Conservation (phyloP, 1,140 invertebrate genomes). For the Phthorimaea operculella region DNA sequence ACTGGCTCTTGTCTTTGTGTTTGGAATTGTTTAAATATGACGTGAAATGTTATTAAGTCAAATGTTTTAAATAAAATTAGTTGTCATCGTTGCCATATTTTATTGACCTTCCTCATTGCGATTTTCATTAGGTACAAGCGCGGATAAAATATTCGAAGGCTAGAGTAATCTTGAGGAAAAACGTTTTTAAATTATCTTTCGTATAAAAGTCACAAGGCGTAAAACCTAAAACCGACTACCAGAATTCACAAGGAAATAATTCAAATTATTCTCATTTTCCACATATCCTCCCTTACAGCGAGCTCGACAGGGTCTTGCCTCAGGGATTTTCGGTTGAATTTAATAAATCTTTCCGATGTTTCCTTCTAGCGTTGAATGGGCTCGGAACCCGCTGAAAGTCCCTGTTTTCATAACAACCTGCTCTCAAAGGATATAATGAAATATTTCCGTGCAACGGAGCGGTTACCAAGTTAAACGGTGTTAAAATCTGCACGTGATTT, state of each 20-base stretch:
- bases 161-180: too few relatives aligned
- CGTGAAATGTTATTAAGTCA: too few relatives aligned
- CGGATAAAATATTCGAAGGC: too few relatives aligned
- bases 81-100: too few relatives aligned
- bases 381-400: conserved; percentile 9
- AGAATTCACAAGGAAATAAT: not conserved
- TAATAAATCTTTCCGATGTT: conserved; percentile 17
- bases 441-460: not conserved
- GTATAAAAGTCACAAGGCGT: not conserved
- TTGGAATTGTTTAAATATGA: too few relatives aligned
- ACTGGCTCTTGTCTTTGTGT: too few relatives aligned
- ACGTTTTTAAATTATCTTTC: too few relatives aligned
- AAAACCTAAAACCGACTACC: not conserved
- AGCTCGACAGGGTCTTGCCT: not conserved
- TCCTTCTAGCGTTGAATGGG: conserved; percentile 12
- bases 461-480: not conserved
- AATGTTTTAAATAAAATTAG: too few relatives aligned
- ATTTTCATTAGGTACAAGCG: too few relatives aligned
- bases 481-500: not conserved
- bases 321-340: conserved; percentile 16
- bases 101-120: too few relatives aligned
- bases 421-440: conserved; percentile 1
- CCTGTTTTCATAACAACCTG: conserved; percentile 10
- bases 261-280: not conserved
- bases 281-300: not conserved